Evolutionary conservation across 2,113 vertebrate species (phyloP), one percentile per base, ranked within the genome.

Genomic region (Gymnocephalus cernua): DNA sequence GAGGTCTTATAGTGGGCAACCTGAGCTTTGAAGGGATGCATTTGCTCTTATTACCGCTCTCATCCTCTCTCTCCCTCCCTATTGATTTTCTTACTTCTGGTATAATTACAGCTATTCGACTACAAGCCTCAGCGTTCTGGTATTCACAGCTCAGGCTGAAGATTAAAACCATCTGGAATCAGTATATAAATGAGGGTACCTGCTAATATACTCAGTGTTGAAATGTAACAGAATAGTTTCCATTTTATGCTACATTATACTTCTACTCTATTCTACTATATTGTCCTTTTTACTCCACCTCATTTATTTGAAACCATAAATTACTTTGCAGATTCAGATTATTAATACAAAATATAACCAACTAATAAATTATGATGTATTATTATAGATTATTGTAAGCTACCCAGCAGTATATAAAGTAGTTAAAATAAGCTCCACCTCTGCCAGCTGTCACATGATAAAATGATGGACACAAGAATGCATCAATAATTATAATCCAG

Each of bases 71-170:
- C 15, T 65, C 29, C 21, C 54, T 63, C 67, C 71, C 1, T 50
- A 70, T 75, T 77, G 77, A 83, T 80, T 80, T 69, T 82, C 45
- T 64, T 56, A 27, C 18, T 7, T 2, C 48, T 51, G 35, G 27
- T 56, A 35, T 79, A 83, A 89, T 88, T 89, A 77, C 67, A 86
- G 50, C 13, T 47, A 25, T 67, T 85, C 23, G 2, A 66, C 54
- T 59, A 6, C 29, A 72, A 47, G 63, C 65, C 70, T 71, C 4
- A 53, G 50, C 41, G 38, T 21, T 67, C 29, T 58, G 25, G 41
- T 57, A 19, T 56, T 64, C 64, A 71, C 58, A 71, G 51, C 56
- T 3, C n/a, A 29, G 29, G 56, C 3, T 57, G 18, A 50, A 54
- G 62, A 77, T 77, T 45, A 79, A 77, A 85, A 70, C 50, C 27